These are phyloP conservation scores for Dasyurus viverrinus DNA, from an alignment of 2,113 vertebrate species.

Conservation along the genomic window DNA sequence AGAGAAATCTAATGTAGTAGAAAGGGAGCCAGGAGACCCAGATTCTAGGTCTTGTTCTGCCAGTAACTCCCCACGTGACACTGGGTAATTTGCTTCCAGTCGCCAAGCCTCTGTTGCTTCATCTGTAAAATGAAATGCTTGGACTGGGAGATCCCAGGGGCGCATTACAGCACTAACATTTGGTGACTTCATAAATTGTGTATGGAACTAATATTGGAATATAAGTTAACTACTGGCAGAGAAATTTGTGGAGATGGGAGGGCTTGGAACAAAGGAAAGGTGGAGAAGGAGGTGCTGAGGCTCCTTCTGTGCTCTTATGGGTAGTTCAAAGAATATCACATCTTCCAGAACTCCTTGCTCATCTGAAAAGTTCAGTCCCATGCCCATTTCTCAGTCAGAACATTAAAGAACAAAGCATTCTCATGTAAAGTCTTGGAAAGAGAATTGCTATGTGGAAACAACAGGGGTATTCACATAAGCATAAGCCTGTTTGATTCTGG, in stretches of 20 bases:
- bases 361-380: background rate
- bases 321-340: background rate
- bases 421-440: slow-evolving; percentile 16
- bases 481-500: slow-evolving; percentile 57
- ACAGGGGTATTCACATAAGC: too few species aligned
- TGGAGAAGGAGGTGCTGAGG: background rate
- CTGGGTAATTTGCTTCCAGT: background rate
- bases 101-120: background rate
- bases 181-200: slow-evolving; percentile 87
- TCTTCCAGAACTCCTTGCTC: background rate
- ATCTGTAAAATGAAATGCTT: background rate
- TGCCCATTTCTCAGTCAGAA: background rate
- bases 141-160: background rate
- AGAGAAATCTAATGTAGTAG: slow-evolving; percentile 69
- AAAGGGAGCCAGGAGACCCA: background rate
- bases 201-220: slow-evolving; percentile 83
- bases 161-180: background rate
- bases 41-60: background rate
- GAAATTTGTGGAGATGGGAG: slow-evolving; percentile 36
- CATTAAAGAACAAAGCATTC: background rate
- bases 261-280: background rate
- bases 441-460: slow-evolving; percentile 44
- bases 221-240: slow-evolving; percentile 81
- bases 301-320: background rate
- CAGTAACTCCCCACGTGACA: background rate